A percentile compares a stretch with the other conserved stretches of the same genome.
Conservation (phyloP, 2,113 vertebrate genomes). For the Sciurus niger region DNA sequence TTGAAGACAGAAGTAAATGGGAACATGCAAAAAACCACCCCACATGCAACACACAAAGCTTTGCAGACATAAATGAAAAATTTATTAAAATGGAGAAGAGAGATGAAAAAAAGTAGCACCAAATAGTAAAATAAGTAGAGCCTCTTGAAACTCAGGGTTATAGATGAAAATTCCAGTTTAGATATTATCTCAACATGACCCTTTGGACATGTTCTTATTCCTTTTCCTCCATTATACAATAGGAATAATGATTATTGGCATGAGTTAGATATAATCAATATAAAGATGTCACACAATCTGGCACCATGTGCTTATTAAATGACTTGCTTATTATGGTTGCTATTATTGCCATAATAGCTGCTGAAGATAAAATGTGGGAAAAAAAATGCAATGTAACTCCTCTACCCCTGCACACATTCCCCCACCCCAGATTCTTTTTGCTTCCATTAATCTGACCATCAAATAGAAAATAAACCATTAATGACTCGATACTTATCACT, state of each 20-base stretch:
- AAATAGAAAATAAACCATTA: background rate
- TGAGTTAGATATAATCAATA: background rate
- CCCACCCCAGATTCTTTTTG: background rate
- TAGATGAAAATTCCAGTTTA: background rate
- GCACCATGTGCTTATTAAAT: background rate
- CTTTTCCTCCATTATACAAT: background rate
- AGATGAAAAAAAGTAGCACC: background rate
- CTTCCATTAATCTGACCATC: background rate
- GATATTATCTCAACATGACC: background rate
- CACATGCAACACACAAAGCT: background rate
- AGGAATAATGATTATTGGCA: background rate
- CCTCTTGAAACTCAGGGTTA: background rate
- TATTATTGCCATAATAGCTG: background rate
- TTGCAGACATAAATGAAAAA: background rate
- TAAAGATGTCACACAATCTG: background rate
- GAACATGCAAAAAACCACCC: background rate
- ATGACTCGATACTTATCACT: background rate
- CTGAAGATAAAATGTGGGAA: background rate
- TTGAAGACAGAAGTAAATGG: background rate
- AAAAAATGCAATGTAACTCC: background rate
- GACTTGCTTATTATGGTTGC: background rate
- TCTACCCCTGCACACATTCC: no score
- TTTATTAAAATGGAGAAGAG: background rate
- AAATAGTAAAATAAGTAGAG: background rate
- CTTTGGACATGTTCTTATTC: background rate